phyloP scores from a whole-genome alignment of 2,888 invertebrate genomes.

The Acleris holmiana region DNA sequence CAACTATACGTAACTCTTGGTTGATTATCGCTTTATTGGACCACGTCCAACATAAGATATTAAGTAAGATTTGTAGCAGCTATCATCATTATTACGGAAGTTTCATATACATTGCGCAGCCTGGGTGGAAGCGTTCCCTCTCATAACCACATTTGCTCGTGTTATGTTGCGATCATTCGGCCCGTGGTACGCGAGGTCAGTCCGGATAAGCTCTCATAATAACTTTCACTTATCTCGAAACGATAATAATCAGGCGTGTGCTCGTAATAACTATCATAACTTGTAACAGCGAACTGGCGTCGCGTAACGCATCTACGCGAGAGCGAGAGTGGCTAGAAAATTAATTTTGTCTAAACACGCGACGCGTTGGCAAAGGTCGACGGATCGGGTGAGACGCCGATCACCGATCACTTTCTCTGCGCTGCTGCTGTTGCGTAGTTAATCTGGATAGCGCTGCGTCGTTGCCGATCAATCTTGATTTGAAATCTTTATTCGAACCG shows the following conservation, averaged over 20 bases:
- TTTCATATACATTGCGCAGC: conserved; percentile 19
- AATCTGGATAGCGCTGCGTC: conserved; percentile 25
- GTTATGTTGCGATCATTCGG: conserved; percentile 23
- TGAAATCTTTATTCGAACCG: conserved; percentile 28
- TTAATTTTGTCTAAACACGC: conserved; percentile 77
- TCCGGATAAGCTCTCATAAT: conserved; percentile 53
- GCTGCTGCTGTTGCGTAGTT: conserved; percentile 33
- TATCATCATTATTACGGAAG: conserved; percentile 34
- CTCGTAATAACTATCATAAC: conserved; percentile 66
- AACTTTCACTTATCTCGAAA: conserved; percentile 72
- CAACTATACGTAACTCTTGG: conserved; percentile 7
- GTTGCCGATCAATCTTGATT: conserved; percentile 26
- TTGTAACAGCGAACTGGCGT: conserved; percentile 53
- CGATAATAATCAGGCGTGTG: conserved; percentile 64
- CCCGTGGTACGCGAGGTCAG: conserved; percentile 29
- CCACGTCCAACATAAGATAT: conserved; percentile 23
- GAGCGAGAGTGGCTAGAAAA: conserved; percentile 74
- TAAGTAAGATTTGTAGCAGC: conserved; percentile 26
- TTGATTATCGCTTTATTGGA: conserved; percentile 29
- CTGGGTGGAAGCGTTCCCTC: conserved; percentile 13
- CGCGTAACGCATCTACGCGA: conserved; percentile 58
- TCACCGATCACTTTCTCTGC: conserved; percentile 61
- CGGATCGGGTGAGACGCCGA: conserved; percentile 53
- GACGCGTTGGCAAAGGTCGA: conserved; percentile 63
- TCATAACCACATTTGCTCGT: conserved; percentile 11